Evolutionary conservation across 2,797 vertebrate species (phyloP), one percentile per base, ranked within the genome.

Genomic region (Thripadectes ignobilis): DNA sequence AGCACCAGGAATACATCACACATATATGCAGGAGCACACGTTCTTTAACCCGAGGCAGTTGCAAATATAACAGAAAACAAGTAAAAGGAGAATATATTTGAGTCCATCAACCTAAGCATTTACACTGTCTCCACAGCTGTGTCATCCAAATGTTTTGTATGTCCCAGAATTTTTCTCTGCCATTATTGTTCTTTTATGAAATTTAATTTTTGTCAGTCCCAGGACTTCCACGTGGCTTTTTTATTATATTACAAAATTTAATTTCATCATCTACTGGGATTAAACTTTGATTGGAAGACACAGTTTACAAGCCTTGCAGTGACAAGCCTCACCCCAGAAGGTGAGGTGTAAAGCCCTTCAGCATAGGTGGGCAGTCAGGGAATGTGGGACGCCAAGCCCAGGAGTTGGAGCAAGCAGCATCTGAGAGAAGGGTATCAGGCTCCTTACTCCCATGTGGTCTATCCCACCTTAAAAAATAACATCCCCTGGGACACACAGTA

Each of bases 361-460:
- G 36, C 14, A 41, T 52, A 26, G 1, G 41, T 2, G 1, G 49
- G 62, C 0, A 2, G 34, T 24, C 69, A 26, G 62, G 27, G 41
- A 80, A 55, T 0, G 0, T 0, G 1, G 22, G 52, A 83, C 38
- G 55, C 20, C 0, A 0, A 39, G 24, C 4, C 11, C 15, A 52
- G 65, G 65, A 34, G 22, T 0, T 13, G 4, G 46, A 88, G n/a
- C 14, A 78, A 74, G n/a, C 1, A 2, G 30, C 0, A 0, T 29
- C 55, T 30, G 27, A 65, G 24, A 2, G 1, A 1, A 10, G 51
- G 48, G 36, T 43, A 27, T 12, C 1, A 1, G 23, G 10, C 3
- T 87, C 38, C 34, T 48, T 23, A 17, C 23, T 49, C 41, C 23
- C 26, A 41, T 7, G 12, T 6, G 5, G 16, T 19, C 49, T 32